phyloP scores from a whole-genome alignment of 2,888 invertebrate genomes.

The Spisula solida region DNA sequence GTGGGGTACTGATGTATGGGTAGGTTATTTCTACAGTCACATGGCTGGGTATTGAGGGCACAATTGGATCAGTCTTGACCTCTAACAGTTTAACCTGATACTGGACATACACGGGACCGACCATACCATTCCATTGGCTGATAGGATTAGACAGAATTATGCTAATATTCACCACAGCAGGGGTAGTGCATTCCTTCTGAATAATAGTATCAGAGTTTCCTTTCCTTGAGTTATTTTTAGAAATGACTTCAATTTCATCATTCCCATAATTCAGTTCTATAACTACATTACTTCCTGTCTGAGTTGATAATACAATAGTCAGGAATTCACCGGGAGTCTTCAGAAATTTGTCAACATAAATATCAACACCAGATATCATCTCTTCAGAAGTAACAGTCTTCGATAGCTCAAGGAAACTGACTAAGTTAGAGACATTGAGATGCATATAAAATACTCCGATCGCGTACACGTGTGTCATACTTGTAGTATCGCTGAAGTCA shows the following conservation, averaged over 20 bases:
- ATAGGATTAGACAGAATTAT: slow-evolving; percentile 65
- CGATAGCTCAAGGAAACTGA: slow-evolving; percentile 61
- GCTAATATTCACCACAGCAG: slow-evolving; percentile 62
- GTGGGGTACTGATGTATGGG: slow-evolving; percentile 53
- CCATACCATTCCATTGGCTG: slow-evolving; percentile 20
- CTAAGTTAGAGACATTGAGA: slow-evolving; percentile 71
- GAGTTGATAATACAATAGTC: slow-evolving; percentile 56
- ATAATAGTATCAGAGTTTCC: slow-evolving; percentile 62
- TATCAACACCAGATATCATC: slow-evolving; percentile 59
- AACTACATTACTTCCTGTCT: slow-evolving; percentile 71
- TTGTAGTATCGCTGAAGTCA: slow-evolving; percentile 33
- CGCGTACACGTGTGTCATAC: slow-evolving; percentile 60
- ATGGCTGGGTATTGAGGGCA: slow-evolving; percentile 66
- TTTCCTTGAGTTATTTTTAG: slow-evolving; percentile 59
- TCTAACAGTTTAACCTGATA: slow-evolving; percentile 68
- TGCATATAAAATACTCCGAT: slow-evolving; percentile 66
- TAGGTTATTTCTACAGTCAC: slow-evolving; percentile 54
- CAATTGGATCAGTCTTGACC: slow-evolving; percentile 55
- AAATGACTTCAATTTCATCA: slow-evolving; percentile 45
- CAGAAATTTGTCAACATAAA: slow-evolving; percentile 48
- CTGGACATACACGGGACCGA: slow-evolving; percentile 64
- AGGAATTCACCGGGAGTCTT: slow-evolving; percentile 61
- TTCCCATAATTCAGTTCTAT: slow-evolving; percentile 63
- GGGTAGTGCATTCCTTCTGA: slow-evolving; percentile 46
- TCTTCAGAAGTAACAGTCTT: slow-evolving; percentile 68